Percentiles rank a stretch among this genome's conserved stretches.
phyloP scores from a whole-genome alignment of 2,113 vertebrate species.

The Pedionomus torquatus region DNA sequence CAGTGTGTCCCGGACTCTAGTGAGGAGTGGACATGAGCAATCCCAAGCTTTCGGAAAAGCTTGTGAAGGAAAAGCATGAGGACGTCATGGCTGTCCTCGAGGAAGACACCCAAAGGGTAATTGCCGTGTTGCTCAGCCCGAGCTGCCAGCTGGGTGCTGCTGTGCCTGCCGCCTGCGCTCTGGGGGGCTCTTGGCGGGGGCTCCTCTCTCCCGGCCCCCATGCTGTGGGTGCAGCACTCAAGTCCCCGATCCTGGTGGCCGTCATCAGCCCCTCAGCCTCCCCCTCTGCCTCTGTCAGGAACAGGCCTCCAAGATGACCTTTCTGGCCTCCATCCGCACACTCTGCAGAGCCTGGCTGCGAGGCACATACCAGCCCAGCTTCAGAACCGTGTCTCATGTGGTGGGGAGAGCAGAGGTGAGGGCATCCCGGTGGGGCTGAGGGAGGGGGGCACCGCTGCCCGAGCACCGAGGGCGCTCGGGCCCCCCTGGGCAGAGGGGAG shows the following conservation, averaged over 20 bases:
- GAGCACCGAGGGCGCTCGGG: too few relatives aligned
- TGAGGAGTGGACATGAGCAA: too few relatives aligned
- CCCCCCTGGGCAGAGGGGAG: too few relatives aligned
- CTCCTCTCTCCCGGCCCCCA: not conserved
- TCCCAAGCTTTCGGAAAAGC: too few relatives aligned
- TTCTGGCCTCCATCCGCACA: not conserved
- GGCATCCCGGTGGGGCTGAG: not conserved
- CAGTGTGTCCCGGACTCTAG: not conserved
- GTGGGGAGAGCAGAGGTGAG: not conserved
- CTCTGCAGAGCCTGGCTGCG: not conserved
- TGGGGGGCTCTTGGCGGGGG: not conserved
- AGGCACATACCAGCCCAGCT: not conserved
- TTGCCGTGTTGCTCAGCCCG: not conserved
- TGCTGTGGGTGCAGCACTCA: not conserved
- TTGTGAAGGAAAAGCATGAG: not conserved
- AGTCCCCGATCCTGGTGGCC: not conserved
- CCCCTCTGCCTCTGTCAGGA: not conserved
- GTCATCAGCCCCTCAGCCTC: not conserved
- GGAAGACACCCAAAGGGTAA: not conserved
- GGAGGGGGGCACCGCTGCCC: not conserved
- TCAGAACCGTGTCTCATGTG: rapidly evolving
- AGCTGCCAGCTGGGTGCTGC: not conserved
- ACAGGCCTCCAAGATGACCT: not conserved
- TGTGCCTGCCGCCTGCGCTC: too few relatives aligned
- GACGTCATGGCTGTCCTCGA: not conserved